A percentile compares a stretch with the other conserved stretches of the same genome.
Conservation (phyloP, 2,113 vertebrate species). For the Myanophis thanlyinensis region DNA sequence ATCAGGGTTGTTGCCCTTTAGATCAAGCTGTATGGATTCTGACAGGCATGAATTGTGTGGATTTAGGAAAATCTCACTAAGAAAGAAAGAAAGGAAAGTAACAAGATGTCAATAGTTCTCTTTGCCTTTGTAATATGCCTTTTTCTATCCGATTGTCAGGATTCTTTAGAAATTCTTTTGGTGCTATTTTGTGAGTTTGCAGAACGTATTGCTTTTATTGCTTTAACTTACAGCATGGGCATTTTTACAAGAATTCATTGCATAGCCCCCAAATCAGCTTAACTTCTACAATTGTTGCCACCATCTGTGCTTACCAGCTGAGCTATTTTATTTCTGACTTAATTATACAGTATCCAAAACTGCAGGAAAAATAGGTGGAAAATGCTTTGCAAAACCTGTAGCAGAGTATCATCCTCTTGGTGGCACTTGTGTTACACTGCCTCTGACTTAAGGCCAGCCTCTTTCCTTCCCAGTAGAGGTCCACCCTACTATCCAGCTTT, state of each 20-base stretch:
- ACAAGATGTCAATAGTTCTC: background rate
- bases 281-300: background rate
- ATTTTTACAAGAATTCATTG: background rate
- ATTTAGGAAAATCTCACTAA: background rate
- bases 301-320: background rate
- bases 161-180: background rate
- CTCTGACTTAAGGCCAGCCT: background rate
- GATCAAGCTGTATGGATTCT: background rate
- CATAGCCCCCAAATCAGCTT: background rate
- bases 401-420: background rate
- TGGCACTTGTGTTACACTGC: background rate
- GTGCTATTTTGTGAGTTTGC: background rate
- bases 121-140: background rate
- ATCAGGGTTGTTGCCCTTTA: background rate
- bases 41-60: background rate
- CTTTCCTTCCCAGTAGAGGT: too few species aligned
- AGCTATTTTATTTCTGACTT: background rate
- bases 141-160: background rate
- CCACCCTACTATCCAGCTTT: too few species aligned
- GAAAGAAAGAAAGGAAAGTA: background rate
- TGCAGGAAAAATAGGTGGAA: background rate
- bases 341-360: background rate
- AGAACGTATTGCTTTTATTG: background rate
- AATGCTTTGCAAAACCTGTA: background rate
- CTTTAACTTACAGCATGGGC: background rate